phyloP scores from a whole-genome alignment of 2,113 vertebrate genomes.

The Dipodomys spectabilis region DNA sequence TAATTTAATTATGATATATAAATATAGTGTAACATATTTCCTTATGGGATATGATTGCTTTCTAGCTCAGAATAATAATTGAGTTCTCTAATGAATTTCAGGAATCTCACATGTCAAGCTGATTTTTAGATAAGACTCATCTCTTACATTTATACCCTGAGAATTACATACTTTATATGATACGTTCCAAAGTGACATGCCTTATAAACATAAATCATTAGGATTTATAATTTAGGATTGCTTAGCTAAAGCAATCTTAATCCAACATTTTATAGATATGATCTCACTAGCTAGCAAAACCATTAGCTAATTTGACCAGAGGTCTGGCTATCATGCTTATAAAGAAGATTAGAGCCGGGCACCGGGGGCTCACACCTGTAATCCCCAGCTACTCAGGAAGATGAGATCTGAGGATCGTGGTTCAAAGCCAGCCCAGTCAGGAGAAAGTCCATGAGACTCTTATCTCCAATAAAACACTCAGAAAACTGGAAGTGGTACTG shows the following conservation, averaged over 20 bases:
- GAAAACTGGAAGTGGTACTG: too few relatives aligned
- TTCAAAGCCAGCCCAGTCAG: too few relatives aligned
- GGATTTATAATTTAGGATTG: background rate
- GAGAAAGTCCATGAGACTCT: too few relatives aligned
- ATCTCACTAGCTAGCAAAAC: background rate
- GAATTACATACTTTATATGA: background rate
- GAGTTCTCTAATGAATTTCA: background rate
- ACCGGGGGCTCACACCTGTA: too few relatives aligned
- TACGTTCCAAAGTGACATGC: background rate
- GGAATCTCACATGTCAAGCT: background rate
- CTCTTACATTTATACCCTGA: background rate
- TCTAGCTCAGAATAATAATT: background rate
- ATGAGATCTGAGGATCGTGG: too few relatives aligned
- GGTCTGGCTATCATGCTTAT: background rate
- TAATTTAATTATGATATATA: too few relatives aligned
- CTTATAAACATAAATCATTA: background rate
- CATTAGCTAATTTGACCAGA: background rate
- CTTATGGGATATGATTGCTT: too few relatives aligned
- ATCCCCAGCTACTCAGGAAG: too few relatives aligned
- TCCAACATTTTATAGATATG: background rate
- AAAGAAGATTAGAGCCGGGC: background rate
- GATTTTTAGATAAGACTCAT: conserved; percentile 7
- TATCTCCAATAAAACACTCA: too few relatives aligned
- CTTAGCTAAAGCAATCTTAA: background rate
- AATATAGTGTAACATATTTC: too few relatives aligned